These are phyloP conservation scores for Autographa pulchrina DNA, from an alignment of 2,888 invertebrate species.

Conservation along the genomic window DNA sequence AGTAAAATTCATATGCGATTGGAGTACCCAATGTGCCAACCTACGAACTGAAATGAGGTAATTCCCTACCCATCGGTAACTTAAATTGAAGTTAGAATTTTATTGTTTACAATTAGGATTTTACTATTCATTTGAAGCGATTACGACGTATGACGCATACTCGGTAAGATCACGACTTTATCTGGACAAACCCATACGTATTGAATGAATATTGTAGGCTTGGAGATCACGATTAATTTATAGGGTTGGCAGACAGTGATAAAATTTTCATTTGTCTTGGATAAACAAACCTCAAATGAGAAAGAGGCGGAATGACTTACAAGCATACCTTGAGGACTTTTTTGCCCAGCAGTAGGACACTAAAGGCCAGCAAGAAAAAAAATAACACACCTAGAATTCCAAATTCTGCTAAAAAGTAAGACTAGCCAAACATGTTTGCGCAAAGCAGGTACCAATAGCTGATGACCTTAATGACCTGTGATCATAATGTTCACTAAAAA, in stretches of 20 bases:
- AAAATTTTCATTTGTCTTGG: too few relatives aligned
- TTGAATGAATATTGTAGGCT: background rate
- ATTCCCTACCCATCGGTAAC: background rate
- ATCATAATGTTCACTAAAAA: too few relatives aligned
- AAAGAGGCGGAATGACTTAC: too few relatives aligned
- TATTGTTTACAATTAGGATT: slow-evolving; percentile 3
- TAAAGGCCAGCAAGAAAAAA: too few relatives aligned
- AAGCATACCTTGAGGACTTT: too few relatives aligned
- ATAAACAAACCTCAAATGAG: too few relatives aligned
- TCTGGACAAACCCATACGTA: slow-evolving; percentile 24
- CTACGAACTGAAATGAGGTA: background rate
- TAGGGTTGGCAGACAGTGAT: background rate
- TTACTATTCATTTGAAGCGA: slow-evolving; percentile 14
- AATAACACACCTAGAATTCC: too few relatives aligned
- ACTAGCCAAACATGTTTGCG: too few relatives aligned
- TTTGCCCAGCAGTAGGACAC: too few relatives aligned
- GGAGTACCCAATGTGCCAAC: background rate
- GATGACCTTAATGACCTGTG: too few relatives aligned
- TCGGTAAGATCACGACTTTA: slow-evolving; percentile 32
- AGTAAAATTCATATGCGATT: background rate
- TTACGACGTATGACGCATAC: slow-evolving; percentile 14
- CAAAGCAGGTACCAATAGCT: too few relatives aligned
- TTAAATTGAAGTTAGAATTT: background rate
- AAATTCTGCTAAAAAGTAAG: too few relatives aligned
- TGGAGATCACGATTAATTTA: background rate